Base-by-base conservation (phyloP, 2,797 vertebrate species). In the Remorina albescens region DNA sequence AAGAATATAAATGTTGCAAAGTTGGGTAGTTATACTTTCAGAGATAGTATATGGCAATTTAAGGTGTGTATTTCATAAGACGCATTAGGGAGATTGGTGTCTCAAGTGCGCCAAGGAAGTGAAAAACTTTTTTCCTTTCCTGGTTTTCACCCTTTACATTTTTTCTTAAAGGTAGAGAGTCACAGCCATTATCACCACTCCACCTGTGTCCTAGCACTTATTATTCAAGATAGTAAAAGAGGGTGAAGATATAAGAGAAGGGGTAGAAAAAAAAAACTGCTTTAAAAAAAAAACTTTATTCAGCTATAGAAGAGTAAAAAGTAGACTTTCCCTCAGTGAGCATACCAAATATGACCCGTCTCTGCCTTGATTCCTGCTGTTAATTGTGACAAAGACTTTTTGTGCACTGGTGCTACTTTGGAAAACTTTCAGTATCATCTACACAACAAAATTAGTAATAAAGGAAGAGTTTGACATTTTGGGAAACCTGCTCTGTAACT, bases 381-480 rank as follows among this genome's bases (percentile, higher is more conserved):
- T 56, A 47, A 67, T 73, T 71, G 62, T 78, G 64, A 76, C 77
- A 73, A 70, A 81, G 71, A 83, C 79, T 67, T 67, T 80, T 37
- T 61, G 63, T 47, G 37, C 65, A 65, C 58, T 55, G 12, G 7
- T 49, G n/a, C 36, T 51, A 39, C 18, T 28, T 41, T 6, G 16
- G 8, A 30, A 12, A 23, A n/a, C 60, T 60, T 58, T 60, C 21
- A 25, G 32, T 21, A 12, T 11, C 42, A 32, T 58, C 44, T 57
- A 51, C 7, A 11, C 9, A 19, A 53, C 19, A 10, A n/a, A 1
- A 62, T 64, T 65, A 30, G 8, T 30, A 65, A 25, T 44, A n/a
- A 41, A 36, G 15, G 12, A 53, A 13, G 25, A n/a, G 15, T 15
- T 26, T 0, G 3, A 30, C 6, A 64, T 21, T 76, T 57, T 63